Conservation (phyloP, 2,888 invertebrate genomes). For the Bellardia pandia region DNA sequence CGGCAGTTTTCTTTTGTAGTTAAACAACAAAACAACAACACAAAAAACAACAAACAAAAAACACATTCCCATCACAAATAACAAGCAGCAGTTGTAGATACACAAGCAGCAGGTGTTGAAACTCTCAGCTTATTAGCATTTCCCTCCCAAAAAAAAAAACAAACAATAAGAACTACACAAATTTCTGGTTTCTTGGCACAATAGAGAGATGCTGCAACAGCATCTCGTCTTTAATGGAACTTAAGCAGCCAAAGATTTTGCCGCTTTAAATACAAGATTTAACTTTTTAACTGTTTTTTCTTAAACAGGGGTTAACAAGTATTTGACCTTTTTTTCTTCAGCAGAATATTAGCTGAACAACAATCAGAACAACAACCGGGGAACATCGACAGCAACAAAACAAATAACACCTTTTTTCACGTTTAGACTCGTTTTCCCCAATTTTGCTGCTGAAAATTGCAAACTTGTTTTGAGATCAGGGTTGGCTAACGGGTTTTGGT, state of each 20-base stretch:
- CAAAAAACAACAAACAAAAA: background rate
- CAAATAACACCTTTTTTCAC: constrained; percentile 34
- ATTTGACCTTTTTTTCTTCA: constrained; percentile 44
- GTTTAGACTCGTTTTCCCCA: background rate
- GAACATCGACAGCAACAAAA: background rate
- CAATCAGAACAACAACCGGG: background rate
- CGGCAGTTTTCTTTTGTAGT: constrained; percentile 23
- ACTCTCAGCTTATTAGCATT: constrained; percentile 54
- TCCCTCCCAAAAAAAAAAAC: background rate
- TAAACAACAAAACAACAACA: background rate
- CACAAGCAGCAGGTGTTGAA: constrained; percentile 62
- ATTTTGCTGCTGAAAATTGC: constrained; percentile 43
- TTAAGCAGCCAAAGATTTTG: background rate
- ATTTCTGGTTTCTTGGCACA: background rate
- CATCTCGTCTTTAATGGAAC: too few species aligned
- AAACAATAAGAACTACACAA: background rate
- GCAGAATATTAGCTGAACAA: background rate
- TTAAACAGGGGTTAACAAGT: constrained; percentile 42
- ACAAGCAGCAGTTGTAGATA: background rate
- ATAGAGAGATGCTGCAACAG: background rate
- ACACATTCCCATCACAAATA: constrained; percentile 20
- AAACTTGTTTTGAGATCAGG: constrained; percentile 26
- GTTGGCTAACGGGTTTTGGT: too few species aligned
- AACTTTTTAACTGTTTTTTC: constrained; percentile 31
- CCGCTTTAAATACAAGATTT: constrained; percentile 15